These are phyloP conservation scores for Cuculus canorus DNA, from an alignment of 2,797 vertebrate genomes.

Conservation along the genomic window DNA sequence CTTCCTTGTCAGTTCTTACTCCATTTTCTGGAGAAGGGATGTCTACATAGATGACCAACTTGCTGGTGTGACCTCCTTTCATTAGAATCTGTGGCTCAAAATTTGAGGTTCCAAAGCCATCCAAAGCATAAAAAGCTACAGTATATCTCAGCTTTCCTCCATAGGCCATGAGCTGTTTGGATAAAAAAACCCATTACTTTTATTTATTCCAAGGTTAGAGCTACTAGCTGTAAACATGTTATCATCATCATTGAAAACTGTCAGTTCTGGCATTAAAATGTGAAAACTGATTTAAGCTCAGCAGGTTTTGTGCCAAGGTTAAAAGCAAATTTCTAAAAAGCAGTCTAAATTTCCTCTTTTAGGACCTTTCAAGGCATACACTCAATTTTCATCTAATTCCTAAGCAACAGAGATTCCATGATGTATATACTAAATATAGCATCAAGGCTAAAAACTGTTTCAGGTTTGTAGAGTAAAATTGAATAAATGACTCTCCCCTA, in stretches of 20 bases:
- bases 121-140: conserved; percentile 84
- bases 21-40: conserved; percentile 82
- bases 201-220: not conserved
- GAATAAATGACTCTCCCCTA: accelerated
- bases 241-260: not conserved
- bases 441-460: not conserved
- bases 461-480: not conserved
- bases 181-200: not conserved
- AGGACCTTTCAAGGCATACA: not conserved
- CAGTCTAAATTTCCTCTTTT: not conserved
- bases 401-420: not conserved
- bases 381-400: not conserved
- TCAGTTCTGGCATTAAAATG: conserved; percentile 14
- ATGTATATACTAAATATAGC: not conserved
- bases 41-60: conserved; percentile 86
- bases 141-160: conserved; percentile 86
- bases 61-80: conserved; percentile 85
- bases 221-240: not conserved
- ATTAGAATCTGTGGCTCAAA: conserved; percentile 93
- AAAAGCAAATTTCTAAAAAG: not conserved
- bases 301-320: not conserved
- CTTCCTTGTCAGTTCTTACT: conserved; percentile 74
- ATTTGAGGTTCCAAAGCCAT: conserved; percentile 83
- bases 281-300: not conserved
- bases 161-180: conserved; percentile 86